A percentile compares a stretch with the other conserved stretches of the same genome.
Evolutionary conservation across 30 jellyfish, hydroid and myxozoan species (phyloP).

Genomic region (Aurelia aurita): DNA sequence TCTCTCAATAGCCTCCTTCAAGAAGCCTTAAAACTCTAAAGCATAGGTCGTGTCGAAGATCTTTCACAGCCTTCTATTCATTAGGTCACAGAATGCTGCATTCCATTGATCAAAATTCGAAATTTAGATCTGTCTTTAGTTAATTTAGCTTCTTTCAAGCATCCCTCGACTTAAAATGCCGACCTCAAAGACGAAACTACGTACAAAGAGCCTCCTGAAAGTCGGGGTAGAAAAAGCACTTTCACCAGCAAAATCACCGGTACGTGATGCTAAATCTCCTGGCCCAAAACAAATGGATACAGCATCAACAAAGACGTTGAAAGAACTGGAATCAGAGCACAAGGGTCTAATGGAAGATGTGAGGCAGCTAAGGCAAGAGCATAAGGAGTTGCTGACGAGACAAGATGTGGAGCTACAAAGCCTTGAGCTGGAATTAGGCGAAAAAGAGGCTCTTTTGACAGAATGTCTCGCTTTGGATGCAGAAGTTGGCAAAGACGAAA

Average conservation of each 20-base stretch:
- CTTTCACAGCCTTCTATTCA: too few species aligned
- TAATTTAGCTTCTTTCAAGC: neutral
- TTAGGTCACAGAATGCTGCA: too few species aligned
- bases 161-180: neutral
- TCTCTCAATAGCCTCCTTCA: too few species aligned
- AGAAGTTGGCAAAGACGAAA: neutral
- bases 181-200: slow-evolving; percentile 41
- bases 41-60: too few species aligned
- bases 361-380: slow-evolving; percentile 33
- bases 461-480: slow-evolving; percentile 41
- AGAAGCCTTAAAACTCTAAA: too few species aligned
- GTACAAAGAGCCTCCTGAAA: neutral
- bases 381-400: slow-evolving; percentile 9
- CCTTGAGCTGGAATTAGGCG: slow-evolving; percentile 31
- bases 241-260: slow-evolving; percentile 3
- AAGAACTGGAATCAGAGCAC: slow-evolving; percentile 35
- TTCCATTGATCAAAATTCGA: too few species aligned
- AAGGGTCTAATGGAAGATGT: slow-evolving; percentile 21
- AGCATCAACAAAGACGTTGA: slow-evolving; percentile 1
- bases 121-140: too few species aligned
- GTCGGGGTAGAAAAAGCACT: neutral
- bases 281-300: neutral
- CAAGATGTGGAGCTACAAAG: neutral
- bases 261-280: neutral
- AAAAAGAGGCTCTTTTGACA: slow-evolving; percentile 44